Percentiles rank a stretch among this genome's conserved stretches.
Conservation (phyloP, 2,113 vertebrate species). For the Tauraco erythrolophus region DNA sequence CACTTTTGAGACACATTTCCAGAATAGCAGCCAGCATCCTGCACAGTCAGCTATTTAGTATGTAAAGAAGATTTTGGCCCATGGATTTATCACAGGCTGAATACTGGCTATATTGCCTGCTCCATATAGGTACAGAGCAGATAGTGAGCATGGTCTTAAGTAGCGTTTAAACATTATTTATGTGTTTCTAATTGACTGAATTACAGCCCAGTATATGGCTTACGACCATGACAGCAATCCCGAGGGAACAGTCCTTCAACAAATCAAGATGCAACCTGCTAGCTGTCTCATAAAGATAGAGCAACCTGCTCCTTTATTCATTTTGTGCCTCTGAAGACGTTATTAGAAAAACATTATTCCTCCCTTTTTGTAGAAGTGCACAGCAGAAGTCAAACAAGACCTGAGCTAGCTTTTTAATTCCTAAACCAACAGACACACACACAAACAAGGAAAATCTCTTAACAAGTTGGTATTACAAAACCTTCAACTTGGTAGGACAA, state of each 20-base stretch:
- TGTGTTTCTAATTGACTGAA: constrained; percentile 28
- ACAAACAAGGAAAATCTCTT: background rate
- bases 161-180: constrained; percentile 32
- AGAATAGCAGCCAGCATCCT: background rate
- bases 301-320: constrained; percentile 12
- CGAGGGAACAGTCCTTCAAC: background rate
- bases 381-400: background rate
- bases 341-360: constrained; percentile 48
- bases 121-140: background rate
- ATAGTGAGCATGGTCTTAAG: background rate
- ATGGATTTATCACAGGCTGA: background rate
- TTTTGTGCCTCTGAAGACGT: constrained; percentile 1
- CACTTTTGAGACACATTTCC: background rate
- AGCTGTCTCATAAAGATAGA: constrained; percentile 16
- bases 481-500: background rate
- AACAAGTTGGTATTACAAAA: background rate
- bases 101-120: background rate
- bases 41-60: background rate
- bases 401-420: background rate
- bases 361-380: background rate
- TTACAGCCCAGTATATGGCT: background rate
- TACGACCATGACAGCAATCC: background rate
- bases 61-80: background rate
- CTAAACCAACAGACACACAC: background rate
- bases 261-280: constrained; percentile 21